Conservation (phyloP, 2,113 vertebrate species). For the Malaclemys terrapin region DNA sequence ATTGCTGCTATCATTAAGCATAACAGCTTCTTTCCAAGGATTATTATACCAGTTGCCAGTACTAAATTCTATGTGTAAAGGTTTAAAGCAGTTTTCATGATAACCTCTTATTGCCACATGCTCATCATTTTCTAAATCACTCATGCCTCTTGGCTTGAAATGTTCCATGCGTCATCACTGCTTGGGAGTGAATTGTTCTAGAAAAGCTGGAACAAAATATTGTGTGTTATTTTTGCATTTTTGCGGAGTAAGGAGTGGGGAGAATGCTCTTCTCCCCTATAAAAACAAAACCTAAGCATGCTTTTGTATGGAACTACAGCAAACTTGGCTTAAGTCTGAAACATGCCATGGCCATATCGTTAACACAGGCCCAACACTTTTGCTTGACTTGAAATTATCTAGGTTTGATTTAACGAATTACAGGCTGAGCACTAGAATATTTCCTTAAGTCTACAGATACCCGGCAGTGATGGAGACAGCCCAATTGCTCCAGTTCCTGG, state of each 20-base stretch:
- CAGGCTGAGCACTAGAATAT: background rate
- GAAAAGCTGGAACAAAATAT: rapidly evolving
- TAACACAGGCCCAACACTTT: background rate
- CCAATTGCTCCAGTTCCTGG: background rate
- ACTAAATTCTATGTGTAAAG: slow-evolving; percentile 39
- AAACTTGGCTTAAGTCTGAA: background rate
- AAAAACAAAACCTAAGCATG: rapidly evolving
- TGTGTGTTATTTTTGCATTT: background rate
- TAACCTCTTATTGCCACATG: slow-evolving; percentile 21
- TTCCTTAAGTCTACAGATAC: background rate
- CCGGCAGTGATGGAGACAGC: background rate
- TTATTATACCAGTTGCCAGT: slow-evolving; percentile 54
- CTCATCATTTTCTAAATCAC: background rate
- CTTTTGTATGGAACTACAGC: background rate
- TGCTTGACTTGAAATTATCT: background rate
- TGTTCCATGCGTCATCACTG: background rate
- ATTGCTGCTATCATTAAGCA: slow-evolving; percentile 8
- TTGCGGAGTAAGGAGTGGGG: background rate
- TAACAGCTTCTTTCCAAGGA: slow-evolving; percentile 19
- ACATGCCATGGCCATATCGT: background rate
- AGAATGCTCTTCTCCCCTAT: background rate
- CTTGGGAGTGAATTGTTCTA: background rate
- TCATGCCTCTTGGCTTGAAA: background rate
- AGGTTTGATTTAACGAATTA: background rate
- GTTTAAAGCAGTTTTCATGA: background rate